Evolutionary conservation across 2,113 vertebrate genomes (phyloP).

Genomic region (Chauna torquata): DNA sequence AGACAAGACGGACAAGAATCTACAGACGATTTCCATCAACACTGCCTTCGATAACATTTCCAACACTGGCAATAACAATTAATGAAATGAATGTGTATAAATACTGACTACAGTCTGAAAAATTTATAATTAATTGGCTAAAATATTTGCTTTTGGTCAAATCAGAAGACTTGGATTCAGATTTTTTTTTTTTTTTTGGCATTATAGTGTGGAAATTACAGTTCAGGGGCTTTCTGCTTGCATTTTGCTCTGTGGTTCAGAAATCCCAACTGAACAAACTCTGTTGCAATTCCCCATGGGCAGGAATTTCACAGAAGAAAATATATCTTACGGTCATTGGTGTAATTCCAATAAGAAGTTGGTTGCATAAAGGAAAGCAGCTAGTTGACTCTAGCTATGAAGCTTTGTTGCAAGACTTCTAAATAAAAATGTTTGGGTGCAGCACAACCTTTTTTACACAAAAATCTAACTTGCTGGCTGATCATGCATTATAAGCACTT

Average conservation of each 20-base stretch:
- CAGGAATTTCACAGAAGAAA: neutral
- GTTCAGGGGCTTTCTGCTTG: neutral
- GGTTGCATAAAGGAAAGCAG: neutral
- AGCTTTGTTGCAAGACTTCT: neutral
- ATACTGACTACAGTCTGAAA: neutral
- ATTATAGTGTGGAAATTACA: neutral
- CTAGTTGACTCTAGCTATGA: neutral
- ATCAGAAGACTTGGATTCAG: neutral
- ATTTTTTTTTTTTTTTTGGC: neutral
- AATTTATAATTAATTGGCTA: neutral
- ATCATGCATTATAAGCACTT: constrained; percentile 14
- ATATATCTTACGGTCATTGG: neutral
- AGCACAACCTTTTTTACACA: neutral
- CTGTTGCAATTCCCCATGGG: neutral
- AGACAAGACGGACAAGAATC: neutral
- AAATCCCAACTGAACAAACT: neutral
- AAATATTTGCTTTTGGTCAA: neutral
- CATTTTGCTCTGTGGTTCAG: neutral
- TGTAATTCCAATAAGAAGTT: neutral
- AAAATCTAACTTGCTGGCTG: neutral
- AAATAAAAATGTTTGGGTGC: neutral
- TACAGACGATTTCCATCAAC: neutral
- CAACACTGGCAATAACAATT: neutral
- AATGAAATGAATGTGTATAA: neutral
- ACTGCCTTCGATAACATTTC: neutral